phyloP scores from a whole-genome alignment of 2,113 vertebrate genomes.

The Zosterops pallidus region DNA sequence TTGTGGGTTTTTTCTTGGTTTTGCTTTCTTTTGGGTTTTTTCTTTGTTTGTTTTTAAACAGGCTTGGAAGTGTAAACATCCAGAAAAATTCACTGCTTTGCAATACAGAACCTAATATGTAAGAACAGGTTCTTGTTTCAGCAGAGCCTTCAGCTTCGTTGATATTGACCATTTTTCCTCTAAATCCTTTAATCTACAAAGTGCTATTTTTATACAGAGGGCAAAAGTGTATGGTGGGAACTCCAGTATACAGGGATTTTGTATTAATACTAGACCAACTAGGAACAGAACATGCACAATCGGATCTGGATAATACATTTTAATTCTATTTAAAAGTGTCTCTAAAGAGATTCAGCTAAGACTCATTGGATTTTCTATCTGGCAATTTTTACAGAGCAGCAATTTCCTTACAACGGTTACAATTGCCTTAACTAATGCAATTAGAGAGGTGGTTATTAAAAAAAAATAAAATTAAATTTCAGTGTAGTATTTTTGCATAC shows the following conservation, averaged over 20 bases:
- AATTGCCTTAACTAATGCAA: conserved; percentile 42
- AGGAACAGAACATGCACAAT: conserved; percentile 45
- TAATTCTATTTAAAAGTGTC: conserved; percentile 58
- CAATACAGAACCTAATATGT: background rate
- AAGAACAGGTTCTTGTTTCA: background rate
- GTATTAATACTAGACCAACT: conserved; percentile 28
- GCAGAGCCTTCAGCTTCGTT: background rate
- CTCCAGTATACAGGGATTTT: conserved; percentile 27
- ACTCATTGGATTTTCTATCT: conserved; percentile 24
- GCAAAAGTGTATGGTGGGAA: conserved; percentile 13
- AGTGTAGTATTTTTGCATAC: background rate
- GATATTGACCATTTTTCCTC: background rate
- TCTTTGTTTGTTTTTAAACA: no score
- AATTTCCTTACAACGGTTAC: conserved; percentile 8
- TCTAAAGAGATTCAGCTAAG: conserved; percentile 55
- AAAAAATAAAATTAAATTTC: background rate
- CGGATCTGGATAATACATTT: conserved; percentile 53
- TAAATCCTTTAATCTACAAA: conserved; percentile 51
- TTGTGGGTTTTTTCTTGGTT: background rate
- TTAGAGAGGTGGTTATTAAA: background rate
- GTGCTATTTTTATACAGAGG: conserved; percentile 15
- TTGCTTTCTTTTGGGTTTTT: background rate
- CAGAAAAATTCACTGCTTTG: background rate
- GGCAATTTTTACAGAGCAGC: conserved; percentile 21
- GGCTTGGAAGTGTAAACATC: background rate